Conservation (phyloP, 2,113 vertebrate species). For the Sinosuthora webbiana region DNA sequence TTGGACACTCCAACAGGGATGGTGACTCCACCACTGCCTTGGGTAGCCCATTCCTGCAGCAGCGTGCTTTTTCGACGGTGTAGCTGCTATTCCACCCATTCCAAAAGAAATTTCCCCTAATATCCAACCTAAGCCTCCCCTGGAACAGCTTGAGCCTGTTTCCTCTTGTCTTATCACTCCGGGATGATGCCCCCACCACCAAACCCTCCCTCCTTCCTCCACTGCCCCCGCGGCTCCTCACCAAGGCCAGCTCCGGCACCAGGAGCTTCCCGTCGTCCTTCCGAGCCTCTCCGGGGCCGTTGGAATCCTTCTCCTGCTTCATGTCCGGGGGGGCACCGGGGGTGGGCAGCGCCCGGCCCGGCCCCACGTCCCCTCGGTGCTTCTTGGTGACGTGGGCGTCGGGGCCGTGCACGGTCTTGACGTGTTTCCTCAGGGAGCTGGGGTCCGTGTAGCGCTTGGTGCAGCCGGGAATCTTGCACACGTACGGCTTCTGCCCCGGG, state of each 20-base stretch:
- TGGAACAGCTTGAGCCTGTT: neutral
- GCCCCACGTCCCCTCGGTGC: conserved; percentile 86
- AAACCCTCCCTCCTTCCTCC: neutral
- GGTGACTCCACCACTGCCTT: neutral
- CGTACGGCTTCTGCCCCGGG: conserved; percentile 88
- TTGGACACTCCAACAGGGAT: neutral
- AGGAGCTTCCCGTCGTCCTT: conserved; percentile 87
- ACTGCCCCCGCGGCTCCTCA: conserved; percentile 25
- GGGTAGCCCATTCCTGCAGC: neutral
- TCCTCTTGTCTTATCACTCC: neutral
- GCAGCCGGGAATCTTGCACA: conserved; percentile 95
- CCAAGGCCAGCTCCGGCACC: conserved; percentile 84
- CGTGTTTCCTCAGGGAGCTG: conserved; percentile 93
- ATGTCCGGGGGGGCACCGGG: conserved; percentile 57
- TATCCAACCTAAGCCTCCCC: neutral
- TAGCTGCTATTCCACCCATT: too few relatives aligned
- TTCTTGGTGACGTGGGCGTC: conserved; percentile 97
- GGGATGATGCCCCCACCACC: neutral
- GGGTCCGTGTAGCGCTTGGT: conserved; percentile 97
- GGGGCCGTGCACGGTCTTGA: conserved; percentile 94
- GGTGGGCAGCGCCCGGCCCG: conserved; percentile 66
- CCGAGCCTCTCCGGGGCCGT: conserved; percentile 50
- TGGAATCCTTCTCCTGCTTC: conserved; percentile 83
- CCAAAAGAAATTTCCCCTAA: accelerated
- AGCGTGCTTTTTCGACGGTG: too few relatives aligned